phyloP scores from a whole-genome alignment of 2,797 vertebrate genomes.

The Phataginus tricuspis region DNA sequence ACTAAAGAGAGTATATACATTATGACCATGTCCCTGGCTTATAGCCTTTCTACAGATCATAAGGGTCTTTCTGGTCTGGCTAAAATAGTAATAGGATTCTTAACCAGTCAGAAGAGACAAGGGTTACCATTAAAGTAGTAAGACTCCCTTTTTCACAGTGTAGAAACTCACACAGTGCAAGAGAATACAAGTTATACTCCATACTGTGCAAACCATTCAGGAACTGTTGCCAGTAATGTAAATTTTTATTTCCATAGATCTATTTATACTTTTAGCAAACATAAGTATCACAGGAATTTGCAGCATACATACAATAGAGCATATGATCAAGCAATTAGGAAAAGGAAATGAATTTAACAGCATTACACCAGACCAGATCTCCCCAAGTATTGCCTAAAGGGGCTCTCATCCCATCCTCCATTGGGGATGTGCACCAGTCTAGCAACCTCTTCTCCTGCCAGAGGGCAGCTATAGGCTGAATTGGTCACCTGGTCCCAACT shows the following conservation, averaged over 20 bases:
- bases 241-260: neutral
- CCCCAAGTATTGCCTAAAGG: neutral
- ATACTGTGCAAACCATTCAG: neutral
- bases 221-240: neutral
- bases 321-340: neutral
- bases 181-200: neutral
- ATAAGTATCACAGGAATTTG: neutral
- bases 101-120: neutral
- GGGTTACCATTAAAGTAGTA: neutral
- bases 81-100: neutral
- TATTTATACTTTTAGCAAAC: neutral
- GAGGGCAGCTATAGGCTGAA: neutral
- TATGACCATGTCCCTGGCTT: neutral
- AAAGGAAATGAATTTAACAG: neutral
- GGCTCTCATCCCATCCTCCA: neutral
- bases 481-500: neutral
- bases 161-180: neutral
- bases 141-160: neutral
- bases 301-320: neutral
- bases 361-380: neutral
- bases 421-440: no score
- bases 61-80: neutral
- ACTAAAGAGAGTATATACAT: neutral
- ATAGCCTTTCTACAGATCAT: neutral
- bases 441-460: neutral